Evolutionary conservation across 1,140 invertebrate species (phyloP).

Genomic region (Adelges cooleyi): DNA sequence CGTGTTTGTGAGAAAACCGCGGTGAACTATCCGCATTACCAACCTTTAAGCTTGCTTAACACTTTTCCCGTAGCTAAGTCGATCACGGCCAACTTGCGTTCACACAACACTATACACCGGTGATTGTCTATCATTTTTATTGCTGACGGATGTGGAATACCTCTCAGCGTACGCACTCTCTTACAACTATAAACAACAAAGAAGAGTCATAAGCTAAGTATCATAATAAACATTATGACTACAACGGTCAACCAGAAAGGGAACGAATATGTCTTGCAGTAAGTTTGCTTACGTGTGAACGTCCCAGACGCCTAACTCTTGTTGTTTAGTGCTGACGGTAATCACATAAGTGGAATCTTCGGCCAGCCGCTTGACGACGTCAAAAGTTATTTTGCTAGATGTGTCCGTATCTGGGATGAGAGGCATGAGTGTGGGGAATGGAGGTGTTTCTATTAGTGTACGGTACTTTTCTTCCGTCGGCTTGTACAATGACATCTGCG

Average conservation of each 20-base stretch:
- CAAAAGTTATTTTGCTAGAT: background rate
- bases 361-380: conserved; percentile 21
- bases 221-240: background rate
- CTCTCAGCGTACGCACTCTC: conserved; percentile 53
- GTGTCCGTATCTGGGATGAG: background rate
- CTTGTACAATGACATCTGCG: background rate
- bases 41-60: conserved; percentile 57
- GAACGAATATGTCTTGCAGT: too few relatives aligned
- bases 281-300: conserved; percentile 47
- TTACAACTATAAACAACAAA: conserved; percentile 40
- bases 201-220: background rate
- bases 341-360: conserved; percentile 51
- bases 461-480: background rate
- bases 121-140: conserved; percentile 57
- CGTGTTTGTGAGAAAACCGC: too few relatives aligned
- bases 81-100: conserved; percentile 64
- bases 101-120: conserved; percentile 64
- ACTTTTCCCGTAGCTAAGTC: conserved; percentile 62
- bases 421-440: conserved; percentile 1
- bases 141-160: conserved; percentile 55
- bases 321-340: conserved; percentile 55
- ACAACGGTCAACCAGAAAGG: too few relatives aligned
- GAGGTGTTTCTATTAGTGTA: background rate
- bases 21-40: too few relatives aligned
- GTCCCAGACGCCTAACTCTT: conserved; percentile 71